Evolutionary conservation across 92 coral and sea anemone genomes (phyloP).

Genomic region (Porites evermanni): DNA sequence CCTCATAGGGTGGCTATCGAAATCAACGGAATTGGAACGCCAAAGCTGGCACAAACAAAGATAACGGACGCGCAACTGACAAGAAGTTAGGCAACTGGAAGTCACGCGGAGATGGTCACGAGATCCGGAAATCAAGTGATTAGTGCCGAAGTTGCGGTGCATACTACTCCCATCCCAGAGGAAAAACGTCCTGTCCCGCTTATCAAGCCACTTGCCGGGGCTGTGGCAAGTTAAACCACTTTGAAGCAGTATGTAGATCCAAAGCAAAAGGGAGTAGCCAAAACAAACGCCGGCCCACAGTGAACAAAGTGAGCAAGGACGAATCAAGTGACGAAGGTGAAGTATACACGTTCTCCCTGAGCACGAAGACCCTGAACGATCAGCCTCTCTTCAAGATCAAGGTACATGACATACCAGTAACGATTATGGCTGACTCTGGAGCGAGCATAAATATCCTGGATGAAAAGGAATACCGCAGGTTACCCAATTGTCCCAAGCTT

Average conservation of each 20-base stretch:
- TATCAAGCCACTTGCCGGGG: neutral
- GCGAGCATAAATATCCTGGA: slow-evolving; percentile 8
- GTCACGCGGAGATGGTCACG: slow-evolving; percentile 21
- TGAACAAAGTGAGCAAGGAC: slow-evolving; percentile 25
- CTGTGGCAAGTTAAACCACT: slow-evolving; percentile 51
- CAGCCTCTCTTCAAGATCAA: slow-evolving; percentile 44
- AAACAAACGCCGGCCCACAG: neutral
- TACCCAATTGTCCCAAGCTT: slow-evolving; percentile 32
- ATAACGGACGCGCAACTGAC: slow-evolving; percentile 38
- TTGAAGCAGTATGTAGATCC: slow-evolving; percentile 40
- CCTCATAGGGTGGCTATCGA: slow-evolving; percentile 10
- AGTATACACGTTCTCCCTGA: slow-evolving; percentile 20
- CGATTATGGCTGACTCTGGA: slow-evolving; percentile 35
- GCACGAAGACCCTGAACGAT: slow-evolving; percentile 15
- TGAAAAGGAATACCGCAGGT: slow-evolving; percentile 16
- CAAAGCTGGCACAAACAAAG: slow-evolving; percentile 7
- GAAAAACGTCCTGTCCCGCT: neutral
- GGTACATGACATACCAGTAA: slow-evolving; percentile 17
- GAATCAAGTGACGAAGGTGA: slow-evolving; percentile 47
- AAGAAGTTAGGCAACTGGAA: slow-evolving; percentile 48
- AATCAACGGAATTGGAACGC: slow-evolving; percentile 11
- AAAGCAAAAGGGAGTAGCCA: neutral
- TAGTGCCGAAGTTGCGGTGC: slow-evolving; percentile 46
- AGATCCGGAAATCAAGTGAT: slow-evolving; percentile 36
- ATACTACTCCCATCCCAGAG: slow-evolving; percentile 27